These are phyloP conservation scores for Philaethria dido DNA, from an alignment of 2,888 invertebrate genomes.

Conservation along the genomic window DNA sequence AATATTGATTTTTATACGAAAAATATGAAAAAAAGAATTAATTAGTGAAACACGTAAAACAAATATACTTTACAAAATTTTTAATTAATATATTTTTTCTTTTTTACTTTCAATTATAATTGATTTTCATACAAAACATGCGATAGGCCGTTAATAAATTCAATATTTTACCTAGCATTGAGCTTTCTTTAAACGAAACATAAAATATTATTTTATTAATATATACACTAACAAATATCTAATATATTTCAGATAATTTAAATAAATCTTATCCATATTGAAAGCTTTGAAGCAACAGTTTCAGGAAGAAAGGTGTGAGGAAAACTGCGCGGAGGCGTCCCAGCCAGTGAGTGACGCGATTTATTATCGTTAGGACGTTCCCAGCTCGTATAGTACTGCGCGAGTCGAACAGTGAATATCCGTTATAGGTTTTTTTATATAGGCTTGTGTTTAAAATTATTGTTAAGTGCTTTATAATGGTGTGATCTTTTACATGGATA, in stretches of 20 bases:
- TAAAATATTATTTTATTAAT: background rate
- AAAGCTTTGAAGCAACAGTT: slow-evolving; percentile 38
- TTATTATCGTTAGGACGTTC: slow-evolving; percentile 41
- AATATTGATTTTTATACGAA: too few species aligned
- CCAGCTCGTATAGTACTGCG: slow-evolving; percentile 11
- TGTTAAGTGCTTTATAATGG: slow-evolving; percentile 34
- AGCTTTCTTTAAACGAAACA: background rate
- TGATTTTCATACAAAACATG: too few species aligned
- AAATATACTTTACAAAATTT: too few species aligned
- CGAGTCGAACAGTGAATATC: slow-evolving; percentile 7
- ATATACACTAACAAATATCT: background rate
- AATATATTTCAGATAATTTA: background rate
- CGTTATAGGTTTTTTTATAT: slow-evolving; percentile 24
- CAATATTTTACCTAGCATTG: background rate
- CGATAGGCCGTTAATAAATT: background rate
- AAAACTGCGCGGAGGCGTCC: slow-evolving; percentile 37
- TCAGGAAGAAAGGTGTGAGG: slow-evolving; percentile 36
- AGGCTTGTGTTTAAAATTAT: slow-evolving; percentile 19
- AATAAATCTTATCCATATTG: background rate
- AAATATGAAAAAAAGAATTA: too few species aligned
- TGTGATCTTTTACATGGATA: slow-evolving; percentile 37
- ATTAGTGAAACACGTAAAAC: too few species aligned
- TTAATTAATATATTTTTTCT: too few species aligned
- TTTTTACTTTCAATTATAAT: too few species aligned
- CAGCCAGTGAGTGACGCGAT: slow-evolving; percentile 42